A percentile compares a stretch with the other conserved stretches of the same genome.
Conservation (phyloP, 2,888 invertebrate species). For the Agonopterix arenella region DNA sequence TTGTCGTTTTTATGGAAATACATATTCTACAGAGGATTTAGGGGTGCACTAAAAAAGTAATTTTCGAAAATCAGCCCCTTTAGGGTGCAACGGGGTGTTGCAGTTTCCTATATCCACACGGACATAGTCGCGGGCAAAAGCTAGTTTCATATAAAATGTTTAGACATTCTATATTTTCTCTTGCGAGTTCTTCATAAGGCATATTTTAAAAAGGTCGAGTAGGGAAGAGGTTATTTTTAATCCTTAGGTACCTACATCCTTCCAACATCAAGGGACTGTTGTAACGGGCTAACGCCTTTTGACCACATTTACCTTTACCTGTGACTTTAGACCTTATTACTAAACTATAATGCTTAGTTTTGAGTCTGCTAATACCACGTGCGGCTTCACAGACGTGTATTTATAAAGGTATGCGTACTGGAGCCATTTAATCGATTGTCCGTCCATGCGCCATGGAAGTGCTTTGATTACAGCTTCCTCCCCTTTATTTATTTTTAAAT, state of each 20-base stretch:
- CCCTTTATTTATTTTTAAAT: conserved; percentile 63
- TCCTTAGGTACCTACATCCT: conserved; percentile 2
- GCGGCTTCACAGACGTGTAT: conserved; percentile 9
- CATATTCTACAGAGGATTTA: too few relatives aligned
- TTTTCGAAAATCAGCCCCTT: too few relatives aligned
- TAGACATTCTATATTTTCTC: too few relatives aligned
- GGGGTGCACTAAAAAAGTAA: too few relatives aligned
- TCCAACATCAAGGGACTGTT: conserved; percentile 15
- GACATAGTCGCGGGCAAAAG: too few relatives aligned
- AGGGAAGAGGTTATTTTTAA: background rate
- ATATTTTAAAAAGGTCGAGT: background rate
- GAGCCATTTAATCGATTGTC: conserved; percentile 62
- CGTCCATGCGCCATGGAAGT: conserved; percentile 56
- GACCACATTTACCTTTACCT: conserved; percentile 15
- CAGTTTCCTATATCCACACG: too few relatives aligned
- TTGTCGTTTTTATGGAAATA: too few relatives aligned
- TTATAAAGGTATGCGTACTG: conserved; percentile 27
- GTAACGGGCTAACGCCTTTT: conserved; percentile 22
- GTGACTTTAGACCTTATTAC: conserved; percentile 18
- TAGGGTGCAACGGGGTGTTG: too few relatives aligned
- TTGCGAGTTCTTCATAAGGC: background rate
- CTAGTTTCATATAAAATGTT: too few relatives aligned
- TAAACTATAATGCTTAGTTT: conserved; percentile 11
- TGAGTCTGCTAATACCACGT: conserved; percentile 14
- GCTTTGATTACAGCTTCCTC: conserved; percentile 69